These are phyloP conservation scores for Mylabris phalerata DNA, from an alignment of 1,140 invertebrate genomes.

Conservation along the genomic window DNA sequence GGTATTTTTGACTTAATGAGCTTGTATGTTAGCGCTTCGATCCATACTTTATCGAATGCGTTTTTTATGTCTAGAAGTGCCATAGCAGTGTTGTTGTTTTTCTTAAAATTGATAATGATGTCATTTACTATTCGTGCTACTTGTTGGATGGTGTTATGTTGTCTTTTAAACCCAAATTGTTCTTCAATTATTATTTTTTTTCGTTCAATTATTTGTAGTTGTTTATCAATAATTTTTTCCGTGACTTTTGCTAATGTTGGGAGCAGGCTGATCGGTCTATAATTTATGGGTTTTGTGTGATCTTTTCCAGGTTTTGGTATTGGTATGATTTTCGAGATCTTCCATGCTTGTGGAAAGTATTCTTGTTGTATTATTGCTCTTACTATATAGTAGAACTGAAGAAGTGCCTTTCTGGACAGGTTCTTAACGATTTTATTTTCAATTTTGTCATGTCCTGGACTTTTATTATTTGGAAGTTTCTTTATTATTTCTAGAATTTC, in stretches of 20 bases:
- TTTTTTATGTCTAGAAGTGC: slow-evolving; percentile 28
- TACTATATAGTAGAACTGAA: slow-evolving; percentile 30
- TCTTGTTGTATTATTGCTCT: slow-evolving; percentile 29
- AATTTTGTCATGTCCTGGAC: slow-evolving; percentile 31
- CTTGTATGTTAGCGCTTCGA: slow-evolving; percentile 25
- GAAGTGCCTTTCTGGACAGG: slow-evolving; percentile 22
- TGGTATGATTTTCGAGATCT: slow-evolving; percentile 31
- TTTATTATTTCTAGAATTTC: slow-evolving; percentile 6
- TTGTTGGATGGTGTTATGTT: slow-evolving; percentile 23
- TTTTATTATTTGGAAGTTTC: slow-evolving; percentile 26
- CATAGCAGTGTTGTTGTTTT: slow-evolving; percentile 18
- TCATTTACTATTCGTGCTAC: slow-evolving; percentile 19
- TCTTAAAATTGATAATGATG: slow-evolving; percentile 18
- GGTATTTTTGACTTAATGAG: slow-evolving; percentile 14
- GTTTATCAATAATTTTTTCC: slow-evolving; percentile 35
- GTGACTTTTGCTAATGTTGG: slow-evolving; percentile 32
- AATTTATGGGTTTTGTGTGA: slow-evolving; percentile 24
- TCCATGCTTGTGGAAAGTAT: slow-evolving; percentile 35
- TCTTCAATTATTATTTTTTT: slow-evolving; percentile 22
- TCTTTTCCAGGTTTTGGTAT: slow-evolving; percentile 36
- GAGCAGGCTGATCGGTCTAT: slow-evolving; percentile 40
- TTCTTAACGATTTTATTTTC: slow-evolving; percentile 29
- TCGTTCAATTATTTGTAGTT: slow-evolving; percentile 19
- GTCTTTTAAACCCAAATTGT: slow-evolving; percentile 26
- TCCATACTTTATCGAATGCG: slow-evolving; percentile 35